A percentile compares a stretch with the other conserved stretches of the same genome.
phyloP scores from a whole-genome alignment of 2,888 invertebrate species.

The Caenorhabditis becei region DNA sequence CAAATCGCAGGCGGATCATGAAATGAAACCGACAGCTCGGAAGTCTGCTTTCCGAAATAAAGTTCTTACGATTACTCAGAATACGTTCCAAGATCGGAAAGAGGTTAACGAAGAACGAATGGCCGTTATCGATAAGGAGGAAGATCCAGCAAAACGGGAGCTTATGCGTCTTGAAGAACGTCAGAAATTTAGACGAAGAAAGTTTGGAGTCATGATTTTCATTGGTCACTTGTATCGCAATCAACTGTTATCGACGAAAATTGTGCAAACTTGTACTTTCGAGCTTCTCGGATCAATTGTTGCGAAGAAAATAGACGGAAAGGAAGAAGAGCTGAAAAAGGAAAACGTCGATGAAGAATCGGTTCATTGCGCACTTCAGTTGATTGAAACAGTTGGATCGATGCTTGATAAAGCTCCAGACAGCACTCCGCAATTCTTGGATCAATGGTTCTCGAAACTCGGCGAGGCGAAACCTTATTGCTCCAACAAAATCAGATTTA shows the following conservation, averaged over 20 bases:
- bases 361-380: slow-evolving; percentile 63
- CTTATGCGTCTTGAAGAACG: slow-evolving; percentile 61
- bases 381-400: slow-evolving; percentile 53
- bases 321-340: background rate
- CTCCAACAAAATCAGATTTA: slow-evolving; percentile 70
- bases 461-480: slow-evolving; percentile 45
- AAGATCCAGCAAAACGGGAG: slow-evolving; percentile 68
- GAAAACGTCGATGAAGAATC: slow-evolving; percentile 60
- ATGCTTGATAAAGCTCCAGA: slow-evolving; percentile 31
- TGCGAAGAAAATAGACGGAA: slow-evolving; percentile 1
- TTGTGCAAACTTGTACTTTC: slow-evolving; percentile 67
- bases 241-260: slow-evolving; percentile 66
- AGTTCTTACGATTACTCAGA: slow-evolving; percentile 66
- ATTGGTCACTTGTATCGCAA: slow-evolving; percentile 74
- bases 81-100: slow-evolving; percentile 62
- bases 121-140: slow-evolving; percentile 63
- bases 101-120: slow-evolving; percentile 52
- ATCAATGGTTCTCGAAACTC: slow-evolving; percentile 58
- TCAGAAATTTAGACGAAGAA: slow-evolving; percentile 71
- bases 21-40: slow-evolving; percentile 28
- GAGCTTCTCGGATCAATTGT: slow-evolving; percentile 60
- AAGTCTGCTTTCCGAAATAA: slow-evolving; percentile 68
- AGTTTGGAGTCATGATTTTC: slow-evolving; percentile 79
- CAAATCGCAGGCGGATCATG: slow-evolving; percentile 60
- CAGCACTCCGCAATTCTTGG: slow-evolving; percentile 32